Evolutionary conservation across 2,797 vertebrate species (phyloP).

Genomic region (Acrocephalus scirpaceus): DNA sequence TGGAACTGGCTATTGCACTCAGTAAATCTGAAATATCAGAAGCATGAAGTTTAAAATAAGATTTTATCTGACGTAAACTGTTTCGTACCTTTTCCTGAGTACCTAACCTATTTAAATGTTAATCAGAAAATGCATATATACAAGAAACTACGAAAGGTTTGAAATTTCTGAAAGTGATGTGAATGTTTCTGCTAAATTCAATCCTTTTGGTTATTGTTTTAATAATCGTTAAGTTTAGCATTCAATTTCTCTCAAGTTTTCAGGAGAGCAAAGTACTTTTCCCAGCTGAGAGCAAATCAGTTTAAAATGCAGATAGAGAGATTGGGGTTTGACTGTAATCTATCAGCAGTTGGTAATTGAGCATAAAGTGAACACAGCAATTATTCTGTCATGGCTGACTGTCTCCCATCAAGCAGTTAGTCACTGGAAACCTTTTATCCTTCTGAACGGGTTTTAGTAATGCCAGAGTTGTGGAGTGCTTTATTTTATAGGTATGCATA

Average conservation of each 20-base stretch:
- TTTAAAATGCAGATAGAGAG: constrained; percentile 34
- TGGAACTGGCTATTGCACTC: constrained; percentile 98
- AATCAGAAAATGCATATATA: constrained; percentile 73
- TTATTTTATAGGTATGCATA: constrained; percentile 45
- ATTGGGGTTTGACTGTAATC: constrained; percentile 37
- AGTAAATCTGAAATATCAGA: constrained; percentile 99
- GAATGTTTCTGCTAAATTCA: constrained; percentile 56
- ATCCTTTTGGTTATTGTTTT: constrained; percentile 36
- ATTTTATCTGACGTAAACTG: constrained; percentile 51
- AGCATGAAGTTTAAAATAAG: constrained; percentile 72
- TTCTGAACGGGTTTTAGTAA: constrained; percentile 57
- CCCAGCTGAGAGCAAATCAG: constrained; percentile 54
- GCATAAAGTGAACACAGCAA: constrained; percentile 40
- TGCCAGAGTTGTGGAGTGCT: constrained; percentile 67
- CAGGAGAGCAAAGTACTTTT: constrained; percentile 38
- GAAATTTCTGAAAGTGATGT: constrained; percentile 69
- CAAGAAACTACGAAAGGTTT: constrained; percentile 72
- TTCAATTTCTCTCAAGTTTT: constrained; percentile 26
- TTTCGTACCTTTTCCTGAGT: constrained; percentile 58
- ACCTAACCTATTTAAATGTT: constrained; percentile 72
- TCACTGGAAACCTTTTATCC: constrained; percentile 57
- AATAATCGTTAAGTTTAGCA: constrained; percentile 35
- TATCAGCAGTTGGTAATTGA: constrained; percentile 58
- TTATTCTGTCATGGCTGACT: constrained; percentile 27
- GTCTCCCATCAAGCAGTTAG: constrained; percentile 54